These are phyloP conservation scores for Aphelenchoides avenae DNA, from an alignment of 1,140 invertebrate species.

Conservation along the genomic window DNA sequence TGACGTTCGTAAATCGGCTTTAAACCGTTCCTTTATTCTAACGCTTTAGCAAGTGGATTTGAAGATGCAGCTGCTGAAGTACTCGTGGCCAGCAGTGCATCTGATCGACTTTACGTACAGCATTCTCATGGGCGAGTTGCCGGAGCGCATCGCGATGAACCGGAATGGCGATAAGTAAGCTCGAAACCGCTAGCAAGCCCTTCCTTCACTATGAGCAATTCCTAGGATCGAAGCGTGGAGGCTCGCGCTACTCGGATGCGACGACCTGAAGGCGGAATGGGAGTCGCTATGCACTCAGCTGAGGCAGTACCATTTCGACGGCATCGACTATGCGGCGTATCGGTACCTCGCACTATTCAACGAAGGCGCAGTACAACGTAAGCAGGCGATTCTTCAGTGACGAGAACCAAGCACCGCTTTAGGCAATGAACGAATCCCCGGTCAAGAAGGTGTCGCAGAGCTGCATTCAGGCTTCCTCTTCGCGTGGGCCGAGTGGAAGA, in stretches of 20 bases:
- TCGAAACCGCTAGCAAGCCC: neutral
- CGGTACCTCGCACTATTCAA: constrained; percentile 38
- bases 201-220: too few relatives aligned
- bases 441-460: too few relatives aligned
- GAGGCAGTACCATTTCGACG: constrained; percentile 38
- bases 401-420: too few relatives aligned
- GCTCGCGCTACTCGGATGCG: constrained; percentile 32
- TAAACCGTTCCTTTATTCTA: too few relatives aligned
- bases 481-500: too few relatives aligned
- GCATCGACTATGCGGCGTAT: constrained; percentile 34
- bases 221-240: constrained; percentile 12
- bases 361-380: constrained; percentile 12
- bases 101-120: constrained; percentile 43
- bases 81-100: constrained; percentile 42
- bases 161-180: constrained; percentile 26
- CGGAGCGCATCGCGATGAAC: constrained; percentile 11
- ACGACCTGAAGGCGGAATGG: constrained; percentile 30
- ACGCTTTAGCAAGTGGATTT: too few relatives aligned
- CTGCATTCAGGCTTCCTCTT: too few relatives aligned
- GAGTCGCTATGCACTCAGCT: constrained; percentile 30
- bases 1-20: too few relatives aligned
- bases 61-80: too few relatives aligned
- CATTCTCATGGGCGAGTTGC: constrained; percentile 28
- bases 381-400: too few relatives aligned
- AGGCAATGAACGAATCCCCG: too few relatives aligned